Percentiles rank a stretch among this genome's conserved stretches.
Evolutionary conservation across 2,797 vertebrate species (phyloP).

Genomic region (Echiichthys vipera): DNA sequence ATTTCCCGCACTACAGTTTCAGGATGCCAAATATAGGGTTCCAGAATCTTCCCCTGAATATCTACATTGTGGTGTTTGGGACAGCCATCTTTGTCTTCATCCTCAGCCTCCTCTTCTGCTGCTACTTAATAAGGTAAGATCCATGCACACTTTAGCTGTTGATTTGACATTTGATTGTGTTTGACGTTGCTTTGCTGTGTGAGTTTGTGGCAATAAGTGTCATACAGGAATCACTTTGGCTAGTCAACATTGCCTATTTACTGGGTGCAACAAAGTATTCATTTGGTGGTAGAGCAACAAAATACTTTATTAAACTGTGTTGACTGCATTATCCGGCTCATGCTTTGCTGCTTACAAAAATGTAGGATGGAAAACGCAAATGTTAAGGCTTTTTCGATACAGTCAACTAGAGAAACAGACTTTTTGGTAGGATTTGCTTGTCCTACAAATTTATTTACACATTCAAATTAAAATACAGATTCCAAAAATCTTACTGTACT

Average conservation of each 20-base stretch:
- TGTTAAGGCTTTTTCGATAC: background rate
- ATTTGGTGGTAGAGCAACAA: background rate
- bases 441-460: background rate
- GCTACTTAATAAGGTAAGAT: conserved; percentile 97
- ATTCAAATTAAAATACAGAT: conserved; percentile 10
- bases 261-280: conserved; percentile 1
- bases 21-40: conserved; percentile 99
- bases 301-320: background rate
- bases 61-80: conserved; percentile 99
- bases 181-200: conserved; percentile 14
- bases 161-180: background rate
- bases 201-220: conserved; percentile 44
- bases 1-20: conserved; percentile 97
- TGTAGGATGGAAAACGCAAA: background rate
- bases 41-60: conserved; percentile 99
- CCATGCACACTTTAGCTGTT: background rate
- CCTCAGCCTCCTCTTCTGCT: conserved; percentile 99
- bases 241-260: background rate
- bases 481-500: background rate
- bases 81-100: conserved; percentile 99
- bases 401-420: background rate
- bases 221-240: conserved; percentile 30
- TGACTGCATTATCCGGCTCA: background rate
- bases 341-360: background rate
- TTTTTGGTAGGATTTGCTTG: background rate